phyloP scores from a whole-genome alignment of 2,113 vertebrate species.

The Hymenochirus boettgeri region DNA sequence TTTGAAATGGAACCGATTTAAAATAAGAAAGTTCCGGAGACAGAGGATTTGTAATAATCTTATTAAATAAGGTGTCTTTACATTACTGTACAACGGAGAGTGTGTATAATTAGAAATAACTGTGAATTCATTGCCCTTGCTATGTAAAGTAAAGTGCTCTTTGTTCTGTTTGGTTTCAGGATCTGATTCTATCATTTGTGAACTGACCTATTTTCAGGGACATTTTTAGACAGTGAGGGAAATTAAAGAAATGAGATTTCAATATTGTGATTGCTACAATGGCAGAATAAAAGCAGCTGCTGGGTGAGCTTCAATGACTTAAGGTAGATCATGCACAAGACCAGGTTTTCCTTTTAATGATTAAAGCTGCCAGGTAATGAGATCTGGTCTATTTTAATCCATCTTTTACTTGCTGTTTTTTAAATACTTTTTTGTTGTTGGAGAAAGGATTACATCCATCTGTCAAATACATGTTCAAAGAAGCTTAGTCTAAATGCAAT shows the following conservation, averaged over 20 bases:
- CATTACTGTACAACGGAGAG: too few relatives aligned
- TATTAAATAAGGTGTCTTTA: too few relatives aligned
- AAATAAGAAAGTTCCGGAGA: too few relatives aligned
- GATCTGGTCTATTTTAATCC: constrained; percentile 31
- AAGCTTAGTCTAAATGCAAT: constrained; percentile 34
- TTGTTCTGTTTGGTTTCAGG: too few relatives aligned
- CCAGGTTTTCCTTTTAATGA: constrained; percentile 18
- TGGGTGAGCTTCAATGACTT: constrained; percentile 22
- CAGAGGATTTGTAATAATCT: too few relatives aligned
- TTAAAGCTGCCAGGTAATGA: constrained; percentile 39
- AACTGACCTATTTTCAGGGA: constrained; percentile 20
- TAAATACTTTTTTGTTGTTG: constrained; percentile 12
- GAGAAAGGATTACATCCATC: constrained; percentile 27
- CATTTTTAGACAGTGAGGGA: constrained; percentile 26
- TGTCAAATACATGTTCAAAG: constrained; percentile 39
- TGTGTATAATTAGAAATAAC: too few relatives aligned
- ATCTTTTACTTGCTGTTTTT: constrained; percentile 20
- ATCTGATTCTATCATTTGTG: constrained; percentile 8
- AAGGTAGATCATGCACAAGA: constrained; percentile 34
- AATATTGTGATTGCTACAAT: constrained; percentile 37
- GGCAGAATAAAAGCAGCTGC: constrained; percentile 29
- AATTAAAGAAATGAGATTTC: constrained; percentile 36
- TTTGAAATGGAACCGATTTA: too few relatives aligned
- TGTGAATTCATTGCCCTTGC: too few relatives aligned
- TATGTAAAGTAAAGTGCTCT: too few relatives aligned